A percentile compares a stretch with the other conserved stretches of the same genome.
These are phyloP conservation scores for Papilio xuthus DNA, from an alignment of 1,140 invertebrate species.

Conservation along the genomic window DNA sequence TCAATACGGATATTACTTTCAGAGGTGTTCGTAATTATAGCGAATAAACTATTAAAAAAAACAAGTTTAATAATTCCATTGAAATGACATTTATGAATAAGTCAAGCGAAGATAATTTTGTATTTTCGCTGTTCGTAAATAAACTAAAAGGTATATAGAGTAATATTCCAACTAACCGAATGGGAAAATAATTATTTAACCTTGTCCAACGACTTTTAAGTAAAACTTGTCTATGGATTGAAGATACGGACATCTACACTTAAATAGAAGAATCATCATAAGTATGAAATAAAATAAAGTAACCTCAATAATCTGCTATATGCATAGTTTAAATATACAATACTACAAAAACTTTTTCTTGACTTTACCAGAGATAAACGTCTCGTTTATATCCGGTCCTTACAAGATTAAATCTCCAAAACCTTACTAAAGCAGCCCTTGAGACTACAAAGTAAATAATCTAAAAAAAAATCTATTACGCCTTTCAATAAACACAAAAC, in stretches of 20 bases:
- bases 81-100: conserved; percentile 34
- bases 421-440: conserved; percentile 9
- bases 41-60: conserved; percentile 27
- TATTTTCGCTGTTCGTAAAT: conserved; percentile 3
- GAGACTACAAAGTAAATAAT: conserved; percentile 20
- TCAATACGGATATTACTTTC: conserved; percentile 34
- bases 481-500: conserved; percentile 19
- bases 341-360: conserved; percentile 28
- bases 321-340: not conserved
- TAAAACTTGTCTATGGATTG: not conserved
- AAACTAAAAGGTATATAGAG: conserved; percentile 1
- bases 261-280: not conserved
- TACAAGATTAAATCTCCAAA: conserved; percentile 25
- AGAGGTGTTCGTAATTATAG: conserved; percentile 27
- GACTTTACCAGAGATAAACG: conserved; percentile 38
- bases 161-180: not conserved
- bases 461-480: conserved; percentile 34
- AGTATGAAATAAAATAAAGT: not conserved
- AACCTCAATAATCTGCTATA: not conserved
- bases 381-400: conserved; percentile 20
- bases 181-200: not conserved
- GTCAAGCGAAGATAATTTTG: conserved; percentile 29
- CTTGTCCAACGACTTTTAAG: not conserved
- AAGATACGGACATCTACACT: not conserved
- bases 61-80: conserved; percentile 9